These are phyloP conservation scores for Pantelozetes paolii DNA, from an alignment of 2,888 invertebrate genomes.

Conservation along the genomic window DNA sequence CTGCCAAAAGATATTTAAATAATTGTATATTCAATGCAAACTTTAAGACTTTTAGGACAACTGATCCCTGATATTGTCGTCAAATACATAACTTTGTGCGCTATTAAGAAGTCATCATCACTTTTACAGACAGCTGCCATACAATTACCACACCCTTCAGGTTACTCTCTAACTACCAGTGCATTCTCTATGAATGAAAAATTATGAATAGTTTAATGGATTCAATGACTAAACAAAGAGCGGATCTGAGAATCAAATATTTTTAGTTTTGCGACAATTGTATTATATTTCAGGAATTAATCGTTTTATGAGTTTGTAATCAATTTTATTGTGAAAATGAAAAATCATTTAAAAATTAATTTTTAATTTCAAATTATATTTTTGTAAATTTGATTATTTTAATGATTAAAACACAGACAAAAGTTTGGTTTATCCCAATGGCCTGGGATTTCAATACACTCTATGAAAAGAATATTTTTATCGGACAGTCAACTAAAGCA, in stretches of 20 bases:
- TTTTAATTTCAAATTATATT: too few species aligned
- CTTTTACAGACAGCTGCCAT: conserved; percentile 20
- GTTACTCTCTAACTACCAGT: not conserved
- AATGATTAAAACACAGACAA: too few species aligned
- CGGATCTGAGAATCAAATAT: too few species aligned
- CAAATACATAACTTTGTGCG: not conserved
- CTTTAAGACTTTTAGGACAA: not conserved
- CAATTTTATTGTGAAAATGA: too few species aligned
- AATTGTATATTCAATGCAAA: not conserved
- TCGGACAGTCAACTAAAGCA: not conserved
- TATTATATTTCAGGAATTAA: too few species aligned
- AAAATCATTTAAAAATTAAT: too few species aligned
- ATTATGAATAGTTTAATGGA: conserved; percentile 5
- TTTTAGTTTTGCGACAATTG: too few species aligned
- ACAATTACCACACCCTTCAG: conserved; percentile 22
- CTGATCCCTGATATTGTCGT: conserved; percentile 26
- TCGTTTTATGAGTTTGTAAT: too few species aligned
- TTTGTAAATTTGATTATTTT: too few species aligned
- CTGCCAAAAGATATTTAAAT: conserved; percentile 8
- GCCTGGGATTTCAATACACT: not conserved
- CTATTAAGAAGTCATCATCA: not conserved
- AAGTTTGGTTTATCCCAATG: not conserved
- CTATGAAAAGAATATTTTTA: too few species aligned
- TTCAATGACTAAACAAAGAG: not conserved
- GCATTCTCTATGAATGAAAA: not conserved